Percentiles rank a stretch among this genome's conserved stretches.
phyloP scores from a whole-genome alignment of 2,113 vertebrate genomes.

The Scomber scombrus region DNA sequence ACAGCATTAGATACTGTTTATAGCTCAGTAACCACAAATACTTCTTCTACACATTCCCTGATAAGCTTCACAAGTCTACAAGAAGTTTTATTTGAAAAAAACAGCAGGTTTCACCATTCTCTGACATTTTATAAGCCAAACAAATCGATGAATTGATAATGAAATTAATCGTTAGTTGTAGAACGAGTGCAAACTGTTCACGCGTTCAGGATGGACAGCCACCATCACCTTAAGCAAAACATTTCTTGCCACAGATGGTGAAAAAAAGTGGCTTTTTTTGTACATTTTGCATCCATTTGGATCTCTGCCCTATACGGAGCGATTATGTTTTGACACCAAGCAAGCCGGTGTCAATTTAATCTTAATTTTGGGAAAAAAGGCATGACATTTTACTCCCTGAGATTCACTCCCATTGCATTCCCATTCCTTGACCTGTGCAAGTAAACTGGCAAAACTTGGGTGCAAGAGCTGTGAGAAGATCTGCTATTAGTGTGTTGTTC shows the following conservation, averaged over 20 bases:
- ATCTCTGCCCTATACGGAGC: not conserved
- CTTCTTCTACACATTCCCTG: too few species aligned
- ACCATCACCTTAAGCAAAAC: not conserved
- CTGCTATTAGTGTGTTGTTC: not conserved
- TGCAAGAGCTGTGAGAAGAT: constrained; percentile 11
- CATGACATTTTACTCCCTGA: constrained; percentile 7
- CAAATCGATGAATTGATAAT: too few species aligned
- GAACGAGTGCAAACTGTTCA: not conserved
- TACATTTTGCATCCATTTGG: too few species aligned
- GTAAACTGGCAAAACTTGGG: constrained; percentile 15
- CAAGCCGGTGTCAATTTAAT: not conserved
- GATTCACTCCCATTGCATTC: not conserved
- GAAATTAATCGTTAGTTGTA: too few species aligned
- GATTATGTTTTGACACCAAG: not conserved
- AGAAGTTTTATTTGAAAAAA: too few species aligned
- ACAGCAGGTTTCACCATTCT: too few species aligned
- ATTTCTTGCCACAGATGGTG: not conserved
- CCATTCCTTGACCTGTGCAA: constrained; percentile 19
- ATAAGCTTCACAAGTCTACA: too few species aligned
- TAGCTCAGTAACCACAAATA: too few species aligned
- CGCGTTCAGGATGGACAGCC: not conserved
- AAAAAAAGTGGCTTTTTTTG: not conserved
- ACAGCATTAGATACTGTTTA: too few species aligned
- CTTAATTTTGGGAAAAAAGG: not conserved
- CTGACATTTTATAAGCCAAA: too few species aligned